Evolutionary conservation across 2,797 vertebrate genomes (phyloP).

Genomic region (Brachyalestes nurse): DNA sequence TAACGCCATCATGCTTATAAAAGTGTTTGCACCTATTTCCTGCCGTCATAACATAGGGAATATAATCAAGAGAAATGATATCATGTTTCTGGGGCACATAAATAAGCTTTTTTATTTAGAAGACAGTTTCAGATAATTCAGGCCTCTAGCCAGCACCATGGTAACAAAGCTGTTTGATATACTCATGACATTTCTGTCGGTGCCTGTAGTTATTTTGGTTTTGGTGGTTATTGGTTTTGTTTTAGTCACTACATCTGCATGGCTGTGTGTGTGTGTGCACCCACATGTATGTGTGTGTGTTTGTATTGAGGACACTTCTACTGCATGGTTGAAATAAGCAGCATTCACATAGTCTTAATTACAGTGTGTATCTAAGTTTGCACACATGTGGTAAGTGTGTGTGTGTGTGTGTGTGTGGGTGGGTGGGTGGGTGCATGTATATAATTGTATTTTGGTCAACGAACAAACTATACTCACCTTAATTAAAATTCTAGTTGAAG

Average conservation of each 20-base stretch:
- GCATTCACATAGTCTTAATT: not conserved
- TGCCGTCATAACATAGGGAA: not conserved
- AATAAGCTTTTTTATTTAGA: slow-evolving; percentile 18
- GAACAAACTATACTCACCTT: slow-evolving; percentile 22
- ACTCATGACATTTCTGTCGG: slow-evolving; percentile 4
- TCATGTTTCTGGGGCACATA: not conserved
- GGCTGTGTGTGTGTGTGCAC: slow-evolving; percentile 15
- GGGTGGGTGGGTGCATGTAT: not conserved
- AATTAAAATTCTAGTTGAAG: slow-evolving; percentile 37
- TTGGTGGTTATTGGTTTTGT: slow-evolving; percentile 8
- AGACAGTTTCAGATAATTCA: slow-evolving; percentile 3
- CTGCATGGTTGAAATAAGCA: not conserved
- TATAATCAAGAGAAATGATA: not conserved
- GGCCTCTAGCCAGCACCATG: slow-evolving; percentile 14
- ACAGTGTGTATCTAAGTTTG: not conserved
- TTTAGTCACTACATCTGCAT: not conserved
- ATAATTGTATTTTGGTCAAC: slow-evolving; percentile 20
- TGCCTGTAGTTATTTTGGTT: slow-evolving; percentile 22
- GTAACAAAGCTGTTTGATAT: slow-evolving; percentile 31
- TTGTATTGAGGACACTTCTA: not conserved
- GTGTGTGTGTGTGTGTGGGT: not conserved
- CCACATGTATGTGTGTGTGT: slow-evolving; percentile 9
- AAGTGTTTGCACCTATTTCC: not conserved
- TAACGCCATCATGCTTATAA: not conserved
- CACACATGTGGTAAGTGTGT: not conserved